Evolutionary conservation across 2,113 vertebrate species (phyloP), one percentile per base, ranked within the genome.

Genomic region (Channa argus): DNA sequence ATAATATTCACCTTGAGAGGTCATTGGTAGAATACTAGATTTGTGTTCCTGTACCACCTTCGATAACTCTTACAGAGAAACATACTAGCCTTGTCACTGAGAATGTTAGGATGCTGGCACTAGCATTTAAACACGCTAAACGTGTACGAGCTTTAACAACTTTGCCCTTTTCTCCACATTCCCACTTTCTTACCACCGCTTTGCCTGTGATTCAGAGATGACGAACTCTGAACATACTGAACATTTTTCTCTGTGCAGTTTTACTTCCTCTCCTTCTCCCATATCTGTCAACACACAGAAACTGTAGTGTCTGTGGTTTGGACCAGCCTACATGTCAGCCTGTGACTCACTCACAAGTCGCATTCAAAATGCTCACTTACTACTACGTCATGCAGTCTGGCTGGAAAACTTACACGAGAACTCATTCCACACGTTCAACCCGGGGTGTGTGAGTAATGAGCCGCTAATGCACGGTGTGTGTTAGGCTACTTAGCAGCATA

Each of bases 361-460:
- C 68, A 61, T 62, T 54, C 43, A 55, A 45, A 72, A 60, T 34
- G 53, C 34, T 63, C 69, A 60, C 59, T 12, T 6, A 45, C 34
- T 8, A n/a, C 74, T 47, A 85, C 55, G 72, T 69, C 52, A 85
- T 66, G 51, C 6, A n/a, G 77, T 74, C 78, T 80, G 80, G 54
- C 66, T 74, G 78, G 70, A 84, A 88, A 70, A 39, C 59, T 55
- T 49, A 38, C 63, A 51, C 43, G 67, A 80, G 54, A 71, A 63
- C 6, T 37, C 82, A 79, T 86, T 89, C 75, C 79, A 43, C 45
- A 50, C 49, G 34, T 79, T 71, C 37, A 52, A 78, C 80, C 38
- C 10, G 49, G 72, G 53, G 63, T 63, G 70, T 69, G 72, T 77
- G 82, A 71, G 78, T 83, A 79, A 85, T 77, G 79, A 77, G 63